Percentiles rank a stretch among this genome's conserved stretches.
phyloP scores from a whole-genome alignment of 2,113 vertebrate genomes.

The Semicossyphus pulcher region DNA sequence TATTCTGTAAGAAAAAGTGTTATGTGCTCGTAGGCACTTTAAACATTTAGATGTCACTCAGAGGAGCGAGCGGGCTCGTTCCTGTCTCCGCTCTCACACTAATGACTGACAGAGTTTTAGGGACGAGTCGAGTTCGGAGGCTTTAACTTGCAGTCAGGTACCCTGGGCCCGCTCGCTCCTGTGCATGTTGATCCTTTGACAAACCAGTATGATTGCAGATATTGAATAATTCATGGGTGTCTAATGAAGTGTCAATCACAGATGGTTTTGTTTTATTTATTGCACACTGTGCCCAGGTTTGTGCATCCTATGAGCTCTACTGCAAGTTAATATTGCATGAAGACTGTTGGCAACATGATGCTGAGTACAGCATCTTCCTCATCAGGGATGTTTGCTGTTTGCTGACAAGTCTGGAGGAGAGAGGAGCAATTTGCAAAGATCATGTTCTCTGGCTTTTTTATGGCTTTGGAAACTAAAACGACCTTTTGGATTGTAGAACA shows the following conservation, averaged over 20 bases:
- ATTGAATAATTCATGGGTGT: slow-evolving; percentile 81
- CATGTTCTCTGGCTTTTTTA: slow-evolving; percentile 12
- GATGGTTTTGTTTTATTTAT: slow-evolving; percentile 80
- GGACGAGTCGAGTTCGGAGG: slow-evolving; percentile 58
- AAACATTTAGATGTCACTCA: slow-evolving; percentile 20
- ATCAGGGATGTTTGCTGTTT: slow-evolving; percentile 60
- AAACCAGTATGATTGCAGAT: slow-evolving; percentile 77
- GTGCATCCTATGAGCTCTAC: slow-evolving; percentile 65
- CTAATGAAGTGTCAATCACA: slow-evolving; percentile 82
- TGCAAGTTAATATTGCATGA: slow-evolving; percentile 79
- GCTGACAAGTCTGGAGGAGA: slow-evolving; percentile 53
- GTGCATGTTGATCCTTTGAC: slow-evolving; percentile 74
- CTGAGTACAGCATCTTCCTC: slow-evolving; percentile 56
- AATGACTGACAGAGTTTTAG: slow-evolving; percentile 75
- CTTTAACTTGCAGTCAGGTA: slow-evolving; percentile 80
- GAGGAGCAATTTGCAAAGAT: slow-evolving; percentile 22
- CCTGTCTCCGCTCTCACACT: slow-evolving; percentile 37
- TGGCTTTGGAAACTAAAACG: slow-evolving; percentile 39
- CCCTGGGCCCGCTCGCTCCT: slow-evolving; percentile 56
- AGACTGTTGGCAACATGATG: slow-evolving; percentile 65
- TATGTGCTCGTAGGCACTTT: background rate
- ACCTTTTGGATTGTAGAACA: slow-evolving; percentile 17
- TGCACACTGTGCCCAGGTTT: slow-evolving; percentile 59
- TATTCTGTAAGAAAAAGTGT: background rate
- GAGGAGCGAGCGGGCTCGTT: slow-evolving; percentile 54